These are phyloP conservation scores for Tragelaphus strepsiceros DNA, from an alignment of 2,113 vertebrate genomes.

Conservation along the genomic window DNA sequence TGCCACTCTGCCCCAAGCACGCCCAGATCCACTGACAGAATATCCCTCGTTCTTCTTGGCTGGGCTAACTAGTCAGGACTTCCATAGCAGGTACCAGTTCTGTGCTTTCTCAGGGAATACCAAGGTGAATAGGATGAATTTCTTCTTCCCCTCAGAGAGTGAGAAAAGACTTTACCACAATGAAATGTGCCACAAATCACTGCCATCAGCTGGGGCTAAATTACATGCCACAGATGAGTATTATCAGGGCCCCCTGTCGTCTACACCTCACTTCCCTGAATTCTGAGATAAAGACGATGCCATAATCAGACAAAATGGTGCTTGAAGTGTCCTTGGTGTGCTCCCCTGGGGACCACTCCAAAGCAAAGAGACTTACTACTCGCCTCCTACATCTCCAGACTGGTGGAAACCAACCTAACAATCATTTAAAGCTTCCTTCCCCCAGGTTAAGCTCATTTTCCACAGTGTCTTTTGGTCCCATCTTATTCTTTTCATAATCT, in stretches of 20 bases:
- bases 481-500: background rate
- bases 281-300: background rate
- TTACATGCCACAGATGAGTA: background rate
- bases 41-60: background rate
- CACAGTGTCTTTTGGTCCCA: background rate
- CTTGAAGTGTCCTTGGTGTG: background rate
- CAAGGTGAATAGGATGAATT: background rate
- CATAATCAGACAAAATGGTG: background rate
- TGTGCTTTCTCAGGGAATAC: background rate
- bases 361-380: background rate
- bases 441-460: background rate
- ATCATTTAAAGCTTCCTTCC: background rate
- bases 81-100: no score
- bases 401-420: background rate
- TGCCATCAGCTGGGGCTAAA: background rate
- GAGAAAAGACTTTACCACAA: background rate
- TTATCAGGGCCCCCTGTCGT: background rate
- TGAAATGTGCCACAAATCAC: background rate
- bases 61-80: background rate
- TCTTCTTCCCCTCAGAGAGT: background rate
- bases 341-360: background rate
- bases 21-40: background rate
- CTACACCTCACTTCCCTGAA: background rate
- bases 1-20: background rate
- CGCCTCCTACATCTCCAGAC: background rate